A percentile compares a stretch with the other conserved stretches of the same genome.
Evolutionary conservation across 1,140 invertebrate species (phyloP).

Genomic region (Lerema accius): DNA sequence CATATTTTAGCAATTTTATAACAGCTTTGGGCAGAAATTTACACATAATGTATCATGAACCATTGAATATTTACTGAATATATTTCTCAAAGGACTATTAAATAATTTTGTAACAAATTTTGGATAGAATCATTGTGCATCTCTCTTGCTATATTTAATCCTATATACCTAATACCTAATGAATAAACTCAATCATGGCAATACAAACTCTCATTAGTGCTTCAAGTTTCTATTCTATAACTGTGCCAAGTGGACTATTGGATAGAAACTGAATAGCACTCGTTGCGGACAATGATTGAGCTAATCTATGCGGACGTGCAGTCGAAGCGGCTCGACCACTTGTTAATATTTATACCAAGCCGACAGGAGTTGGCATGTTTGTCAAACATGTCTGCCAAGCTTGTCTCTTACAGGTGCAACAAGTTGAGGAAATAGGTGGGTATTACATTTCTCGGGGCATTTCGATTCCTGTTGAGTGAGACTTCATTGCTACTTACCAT

Average conservation of each 20-base stretch:
- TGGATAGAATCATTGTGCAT: too few species aligned
- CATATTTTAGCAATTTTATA: too few species aligned
- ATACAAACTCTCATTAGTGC: conserved; percentile 10
- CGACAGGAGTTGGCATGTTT: conserved; percentile 1
- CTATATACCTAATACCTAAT: too few species aligned
- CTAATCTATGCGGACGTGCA: conserved; percentile 28
- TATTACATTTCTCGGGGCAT: too few species aligned
- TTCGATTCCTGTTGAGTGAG: too few species aligned
- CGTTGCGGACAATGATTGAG: conserved; percentile 29
- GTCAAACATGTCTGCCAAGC: conserved; percentile 11
- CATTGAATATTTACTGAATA: too few species aligned
- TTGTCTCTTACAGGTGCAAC: background rate
- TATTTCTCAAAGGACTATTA: too few species aligned
- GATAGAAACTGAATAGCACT: conserved; percentile 21
- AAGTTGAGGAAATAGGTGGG: background rate
- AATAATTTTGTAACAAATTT: too few species aligned
- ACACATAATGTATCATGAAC: too few species aligned
- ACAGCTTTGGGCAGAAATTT: too few species aligned
- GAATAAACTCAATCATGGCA: background rate
- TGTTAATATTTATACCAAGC: conserved; percentile 27
- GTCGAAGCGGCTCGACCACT: conserved; percentile 16
- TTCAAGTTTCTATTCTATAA: conserved; percentile 1
- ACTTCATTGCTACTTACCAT: too few species aligned
- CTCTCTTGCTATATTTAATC: too few species aligned
- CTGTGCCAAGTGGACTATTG: conserved; percentile 15